A percentile compares a stretch with the other conserved stretches of the same genome.
These are phyloP conservation scores for Plumapathes pennacea DNA, from an alignment of 92 coral and sea anemone genomes.

Conservation along the genomic window DNA sequence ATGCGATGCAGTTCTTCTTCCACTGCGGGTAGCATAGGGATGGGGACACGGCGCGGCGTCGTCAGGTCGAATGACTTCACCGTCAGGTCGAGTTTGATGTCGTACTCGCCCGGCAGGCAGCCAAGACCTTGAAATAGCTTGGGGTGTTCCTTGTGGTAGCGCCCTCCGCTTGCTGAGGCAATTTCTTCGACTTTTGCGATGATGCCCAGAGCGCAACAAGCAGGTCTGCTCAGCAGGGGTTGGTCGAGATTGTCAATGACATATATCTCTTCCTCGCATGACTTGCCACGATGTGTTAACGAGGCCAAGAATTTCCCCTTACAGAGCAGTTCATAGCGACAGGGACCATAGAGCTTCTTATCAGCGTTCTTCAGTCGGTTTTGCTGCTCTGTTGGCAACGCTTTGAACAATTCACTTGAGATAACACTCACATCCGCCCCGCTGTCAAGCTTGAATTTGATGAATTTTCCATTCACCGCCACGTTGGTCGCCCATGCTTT, in stretches of 20 bases:
- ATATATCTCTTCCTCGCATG: slow-evolving; percentile 12
- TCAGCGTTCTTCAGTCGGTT: background rate
- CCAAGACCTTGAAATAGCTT: slow-evolving; percentile 61
- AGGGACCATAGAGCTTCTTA: slow-evolving; percentile 4
- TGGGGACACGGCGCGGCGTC: slow-evolving; percentile 55
- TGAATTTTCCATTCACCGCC: too few relatives aligned
- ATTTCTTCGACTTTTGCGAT: slow-evolving; percentile 31
- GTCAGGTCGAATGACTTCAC: slow-evolving; percentile 49
- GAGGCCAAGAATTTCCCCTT: slow-evolving; percentile 7
- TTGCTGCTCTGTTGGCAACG: too few relatives aligned
- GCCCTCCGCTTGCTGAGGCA: slow-evolving; percentile 3
- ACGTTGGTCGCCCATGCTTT: too few relatives aligned
- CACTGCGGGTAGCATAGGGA: slow-evolving; percentile 51
- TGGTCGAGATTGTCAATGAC: slow-evolving; percentile 14
- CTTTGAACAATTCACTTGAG: too few relatives aligned
- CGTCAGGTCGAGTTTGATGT: slow-evolving; percentile 24
- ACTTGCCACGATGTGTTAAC: slow-evolving; percentile 3
- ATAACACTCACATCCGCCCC: too few relatives aligned
- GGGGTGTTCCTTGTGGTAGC: slow-evolving; percentile 33
- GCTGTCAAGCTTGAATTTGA: too few relatives aligned
- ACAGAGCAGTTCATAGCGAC: slow-evolving; percentile 5
- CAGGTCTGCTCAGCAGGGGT: slow-evolving; percentile 37
- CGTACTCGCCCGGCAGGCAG: slow-evolving; percentile 59
- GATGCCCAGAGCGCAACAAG: slow-evolving; percentile 40
- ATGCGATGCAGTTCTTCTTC: slow-evolving; percentile 52